Percentiles rank a stretch among this genome's conserved stretches.
Evolutionary conservation across 2,888 invertebrate genomes (phyloP).

Genomic region (Philopedon plagiatum): DNA sequence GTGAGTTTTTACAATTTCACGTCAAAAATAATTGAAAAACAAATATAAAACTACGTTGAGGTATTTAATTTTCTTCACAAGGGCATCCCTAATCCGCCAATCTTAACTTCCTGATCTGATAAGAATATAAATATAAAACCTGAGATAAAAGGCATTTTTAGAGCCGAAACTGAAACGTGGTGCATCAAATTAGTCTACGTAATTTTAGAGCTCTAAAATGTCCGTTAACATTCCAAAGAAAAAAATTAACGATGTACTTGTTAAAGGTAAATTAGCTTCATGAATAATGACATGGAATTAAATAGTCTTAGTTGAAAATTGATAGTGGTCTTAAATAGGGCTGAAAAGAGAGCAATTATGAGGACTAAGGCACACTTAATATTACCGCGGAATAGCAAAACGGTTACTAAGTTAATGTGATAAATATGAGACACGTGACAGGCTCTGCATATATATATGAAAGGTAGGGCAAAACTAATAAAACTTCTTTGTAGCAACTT

Average conservation of each 20-base stretch:
- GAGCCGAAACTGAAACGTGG: not conserved
- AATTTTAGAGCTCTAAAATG: not conserved
- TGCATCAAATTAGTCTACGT: not conserved
- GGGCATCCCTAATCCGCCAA: too few species aligned
- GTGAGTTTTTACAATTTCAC: too few species aligned
- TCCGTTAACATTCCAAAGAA: slow-evolving; percentile 7
- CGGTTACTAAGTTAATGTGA: slow-evolving; percentile 31
- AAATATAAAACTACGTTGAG: too few species aligned
- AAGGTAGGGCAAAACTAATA: too few species aligned
- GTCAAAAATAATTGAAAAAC: too few species aligned
- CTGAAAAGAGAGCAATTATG: slow-evolving; percentile 28
- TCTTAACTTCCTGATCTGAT: too few species aligned
- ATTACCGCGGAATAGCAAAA: slow-evolving; percentile 22
- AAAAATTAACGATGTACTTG: slow-evolving; percentile 24
- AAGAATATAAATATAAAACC: not conserved
- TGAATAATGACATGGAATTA: slow-evolving; percentile 32
- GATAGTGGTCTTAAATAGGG: slow-evolving; percentile 27
- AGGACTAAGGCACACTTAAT: slow-evolving; percentile 19
- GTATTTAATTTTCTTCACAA: too few species aligned
- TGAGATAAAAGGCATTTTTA: not conserved
- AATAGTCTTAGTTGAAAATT: slow-evolving; percentile 27
- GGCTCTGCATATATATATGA: too few species aligned
- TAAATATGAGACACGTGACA: slow-evolving; percentile 12
- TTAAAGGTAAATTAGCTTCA: slow-evolving; percentile 13
- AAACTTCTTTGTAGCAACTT: too few species aligned